Base-by-base conservation (phyloP, 2,888 invertebrate species). In the Oscheius sp. region DNA sequence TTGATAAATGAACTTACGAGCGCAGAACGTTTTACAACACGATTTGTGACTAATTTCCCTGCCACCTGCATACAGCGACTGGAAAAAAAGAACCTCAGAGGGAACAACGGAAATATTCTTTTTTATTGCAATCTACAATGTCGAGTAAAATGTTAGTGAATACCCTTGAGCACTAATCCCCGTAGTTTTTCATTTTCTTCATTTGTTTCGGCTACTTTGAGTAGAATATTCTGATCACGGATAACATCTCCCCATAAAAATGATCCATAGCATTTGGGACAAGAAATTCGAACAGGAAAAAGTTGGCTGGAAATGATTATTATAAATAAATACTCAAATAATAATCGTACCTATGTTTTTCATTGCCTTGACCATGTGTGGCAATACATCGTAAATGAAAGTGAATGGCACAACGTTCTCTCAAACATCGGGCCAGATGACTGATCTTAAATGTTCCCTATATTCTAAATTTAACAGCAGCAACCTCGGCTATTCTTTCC, bases 221-320 rank as follows among this genome's bases (percentile, higher is more conserved):
- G 25, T 7, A 85, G 71, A 7, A 74, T 69, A 35, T 83, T 76
- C 69, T 86, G 86, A 18, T 84, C 84, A 13, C 85, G 64, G 18
- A 87, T 76, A n/a, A 88, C 45, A 53, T 88, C 87, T 35, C 86
- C 85, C 87, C 87, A 87, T n/a, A 79, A 64, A 59, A 73, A 83
- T 1, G 73, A 27, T 25, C 59, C 27, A 18, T 72, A 52, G 63
- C 86, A 87, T 23, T 71, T 69, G 2, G 82, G 79, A 70, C 86
- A 87, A 21, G 70, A 73, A n/a, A 69, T 77, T 5, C 69, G 41
- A n/a, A 82, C 27, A 13, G 82, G 83, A 25, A 81, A 63, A 52
- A 80, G 53, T 41, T 72, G 72, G 16, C 72, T 72, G 45, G 64
- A 63, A 46, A 35, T 9, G n/a, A n/a, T 29, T 27, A 53, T 18